phyloP scores from a whole-genome alignment of 2,888 invertebrate genomes.

The Eurytoma californica region DNA sequence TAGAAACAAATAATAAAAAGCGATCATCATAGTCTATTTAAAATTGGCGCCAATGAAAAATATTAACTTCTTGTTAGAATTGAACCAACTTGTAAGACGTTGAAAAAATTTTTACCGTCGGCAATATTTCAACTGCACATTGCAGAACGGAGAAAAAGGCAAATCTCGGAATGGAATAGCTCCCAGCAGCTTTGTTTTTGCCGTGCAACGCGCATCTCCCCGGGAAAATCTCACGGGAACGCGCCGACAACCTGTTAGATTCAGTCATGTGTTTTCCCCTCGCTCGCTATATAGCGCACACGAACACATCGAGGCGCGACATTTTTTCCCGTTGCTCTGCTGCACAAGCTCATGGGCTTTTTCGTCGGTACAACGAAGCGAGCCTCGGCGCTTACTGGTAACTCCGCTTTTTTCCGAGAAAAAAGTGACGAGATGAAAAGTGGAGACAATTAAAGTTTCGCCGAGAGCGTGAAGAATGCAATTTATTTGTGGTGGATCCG shows the following conservation, averaged over 20 bases:
- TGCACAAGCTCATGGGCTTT: neutral
- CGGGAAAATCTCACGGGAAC: neutral
- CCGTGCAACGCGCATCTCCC: too few species aligned
- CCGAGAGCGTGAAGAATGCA: neutral
- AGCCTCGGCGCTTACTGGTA: neutral
- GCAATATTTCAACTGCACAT: too few species aligned
- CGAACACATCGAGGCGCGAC: neutral
- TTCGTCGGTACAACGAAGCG: neutral
- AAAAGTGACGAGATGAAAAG: neutral
- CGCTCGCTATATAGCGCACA: neutral
- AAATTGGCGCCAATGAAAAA: too few species aligned
- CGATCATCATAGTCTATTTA: too few species aligned
- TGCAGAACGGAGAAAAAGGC: too few species aligned
- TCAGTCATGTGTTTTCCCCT: constrained; percentile 10
- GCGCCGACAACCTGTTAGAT: constrained; percentile 37
- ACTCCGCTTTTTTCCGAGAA: constrained; percentile 3
- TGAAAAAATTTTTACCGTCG: too few species aligned
- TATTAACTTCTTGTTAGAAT: too few species aligned
- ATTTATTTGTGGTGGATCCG: neutral
- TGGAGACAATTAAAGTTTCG: neutral
- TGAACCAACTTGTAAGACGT: too few species aligned
- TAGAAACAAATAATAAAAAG: too few species aligned
- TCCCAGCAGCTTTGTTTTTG: too few species aligned
- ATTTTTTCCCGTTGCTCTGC: constrained; percentile 67
- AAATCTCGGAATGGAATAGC: too few species aligned